A percentile compares a stretch with the other conserved stretches of the same genome.
These are phyloP conservation scores for Rhinopomastus cyanomelas DNA, from an alignment of 2,113 vertebrate genomes.

Conservation along the genomic window DNA sequence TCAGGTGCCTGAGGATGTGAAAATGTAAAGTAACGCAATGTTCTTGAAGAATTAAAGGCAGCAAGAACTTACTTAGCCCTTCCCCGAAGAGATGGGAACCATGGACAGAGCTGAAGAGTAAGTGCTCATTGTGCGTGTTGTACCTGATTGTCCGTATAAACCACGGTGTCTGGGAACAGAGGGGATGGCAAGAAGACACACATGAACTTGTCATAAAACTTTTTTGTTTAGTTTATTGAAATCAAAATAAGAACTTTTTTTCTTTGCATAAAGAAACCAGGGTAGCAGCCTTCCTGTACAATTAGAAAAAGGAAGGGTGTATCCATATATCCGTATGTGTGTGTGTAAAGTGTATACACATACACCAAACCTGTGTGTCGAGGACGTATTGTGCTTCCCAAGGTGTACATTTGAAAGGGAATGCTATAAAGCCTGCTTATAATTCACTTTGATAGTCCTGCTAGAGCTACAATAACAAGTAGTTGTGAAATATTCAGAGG, in stretches of 20 bases:
- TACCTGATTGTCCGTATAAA: not conserved
- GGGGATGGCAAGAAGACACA: not conserved
- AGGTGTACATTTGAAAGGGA: conserved; percentile 6
- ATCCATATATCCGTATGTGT: not conserved
- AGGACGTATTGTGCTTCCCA: conserved; percentile 21
- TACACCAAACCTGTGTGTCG: not conserved
- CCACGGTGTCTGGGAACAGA: not conserved
- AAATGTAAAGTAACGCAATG: conserved; percentile 64
- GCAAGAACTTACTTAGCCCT: conserved; percentile 66
- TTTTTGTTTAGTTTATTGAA: conserved; percentile 20
- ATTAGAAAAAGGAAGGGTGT: not conserved
- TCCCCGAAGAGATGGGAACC: conserved; percentile 53
- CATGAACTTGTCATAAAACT: not conserved
- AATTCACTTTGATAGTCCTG: not conserved
- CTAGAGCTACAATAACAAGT: conserved; percentile 38
- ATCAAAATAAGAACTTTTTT: conserved; percentile 3
- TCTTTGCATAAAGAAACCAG: conserved; percentile 1
- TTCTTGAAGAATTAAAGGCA: conserved; percentile 66
- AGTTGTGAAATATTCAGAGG: conserved; percentile 13
- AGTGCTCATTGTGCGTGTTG: not conserved
- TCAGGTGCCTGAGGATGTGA: conserved; percentile 67
- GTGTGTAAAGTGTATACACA: not conserved
- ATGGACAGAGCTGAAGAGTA: conserved; percentile 23
- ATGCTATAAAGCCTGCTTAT: not conserved
- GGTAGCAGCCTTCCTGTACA: not conserved